Evolutionary conservation across 2,888 invertebrate species (phyloP), one percentile per base, ranked within the genome.

Genomic region (Synanthedon vespiformis): DNA sequence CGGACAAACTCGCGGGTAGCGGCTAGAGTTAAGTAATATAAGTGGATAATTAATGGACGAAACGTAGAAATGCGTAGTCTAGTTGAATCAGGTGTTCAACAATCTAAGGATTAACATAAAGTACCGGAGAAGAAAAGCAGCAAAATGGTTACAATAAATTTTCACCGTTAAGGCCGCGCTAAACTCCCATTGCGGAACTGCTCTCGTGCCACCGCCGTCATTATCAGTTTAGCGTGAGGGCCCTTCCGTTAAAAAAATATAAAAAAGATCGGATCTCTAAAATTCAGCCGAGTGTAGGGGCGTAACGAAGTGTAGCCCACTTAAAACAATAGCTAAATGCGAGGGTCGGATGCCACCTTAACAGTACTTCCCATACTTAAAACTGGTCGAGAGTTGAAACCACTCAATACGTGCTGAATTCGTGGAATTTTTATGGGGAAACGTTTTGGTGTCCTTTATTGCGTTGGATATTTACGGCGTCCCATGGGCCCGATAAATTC

Each of bases 251-350:
- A 72, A 76, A 84, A 80, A 84, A 78, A 75, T 70, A 72, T 70
- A 76, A 79, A 82, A 80, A 82, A 80, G 79, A 74, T 62, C 61
- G 72, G 74, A 74, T 80, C 78, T 80, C 68, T 68, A 76, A 80
- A 79, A 79, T 75, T 73, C 72, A 68, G 68, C 67, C 70, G 75
- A 86, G 77, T 67, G 72, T 68, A 63, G 78, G 82, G 82, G 84
- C 72, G 85, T 84, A 84, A 86, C 84, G 79, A 86, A 87, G 84
- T 79, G 81, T 75, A 73, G 71, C 71, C 74, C 80, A 83, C 84
- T 86, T 87, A 84, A 87, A 87, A 87, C 87, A 86, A 87, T 86
- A 84, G 85, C 85, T 70, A 77, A 85, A 84, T 77, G 76, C 77
- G 67, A 77, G 83, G 82, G 83, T 74, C 70, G 77, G 73, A 71